Evolutionary conservation across 1,140 invertebrate genomes (phyloP), one percentile per base, ranked within the genome.

Genomic region (Andricus grossulariae): DNA sequence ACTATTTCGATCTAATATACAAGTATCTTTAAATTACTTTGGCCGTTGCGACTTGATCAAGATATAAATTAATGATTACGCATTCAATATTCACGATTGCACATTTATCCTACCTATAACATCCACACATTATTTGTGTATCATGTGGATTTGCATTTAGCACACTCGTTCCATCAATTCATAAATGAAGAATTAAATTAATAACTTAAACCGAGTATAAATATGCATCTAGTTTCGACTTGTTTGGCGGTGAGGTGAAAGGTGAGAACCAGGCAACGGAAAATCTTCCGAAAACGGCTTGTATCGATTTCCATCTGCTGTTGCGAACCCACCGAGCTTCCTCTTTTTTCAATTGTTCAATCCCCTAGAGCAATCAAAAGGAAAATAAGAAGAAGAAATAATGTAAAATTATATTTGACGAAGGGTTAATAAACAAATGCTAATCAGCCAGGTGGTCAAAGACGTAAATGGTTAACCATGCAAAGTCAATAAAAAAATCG

Each of bases 321-420:
- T 97, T 97, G 81, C 96, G 96, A 18, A 96, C 95, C 97, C 97
- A 98, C 15, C 96, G 92, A 0, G 97, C 96, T 89, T 98, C 95
- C 89, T 98, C 97, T 87, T 98, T 98, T 91, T 98, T 98, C 82
- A 99, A 89, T 92, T 98, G 97, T 88, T 98, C 97, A 82, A 99
- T 99, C 51, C 97, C 97, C 97, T 98, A 86, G 51, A 91, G 91
- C 80, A 78, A 82, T 71, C 5, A 77, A 75, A 73, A 39, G 19
- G 72, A 49, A 78, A 73, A 70, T 19, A 51, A 79, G 4, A n/a
- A 77, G 55, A 39, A 15, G 21, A 32, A 19, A 49, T 25, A n/a
- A 57, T 25, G 11, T 18, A 25, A 4, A 39, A 7, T 7, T 1
- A 39, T 39, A 39, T 39, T 39, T 39, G 1, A 25, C 25, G 25